Base-by-base conservation (phyloP, 2,888 invertebrate species). In the Macrophya annulata region DNA sequence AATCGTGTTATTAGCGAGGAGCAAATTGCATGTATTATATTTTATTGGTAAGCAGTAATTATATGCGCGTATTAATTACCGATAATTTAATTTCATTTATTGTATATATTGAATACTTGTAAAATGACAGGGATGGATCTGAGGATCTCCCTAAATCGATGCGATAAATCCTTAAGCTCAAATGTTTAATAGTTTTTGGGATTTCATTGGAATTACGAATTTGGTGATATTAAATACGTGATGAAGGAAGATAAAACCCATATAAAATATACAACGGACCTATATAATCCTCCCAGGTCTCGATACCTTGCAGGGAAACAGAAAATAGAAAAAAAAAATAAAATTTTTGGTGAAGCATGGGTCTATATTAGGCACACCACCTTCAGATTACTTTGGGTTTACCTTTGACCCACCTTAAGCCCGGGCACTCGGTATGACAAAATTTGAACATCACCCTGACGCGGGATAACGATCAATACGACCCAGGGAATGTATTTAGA, bases 221-320 rank as follows among this genome's bases (percentile, higher is more conserved):
- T 45, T 10, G 21, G 21, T 6, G 45, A 45, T 21, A 45, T 10
- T 10, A 43, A 10, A 74, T 40, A 31, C 12, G 74, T 17, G 74
- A 74, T 25, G 0, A 21, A 25, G 9, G 72, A 31, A 51, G 6
- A 51, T 17, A 5, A 51, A 17, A 74, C 37, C 37, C 10, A 43
- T 9, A 37, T 84, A 25, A 15, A 84, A 84, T 84, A 84, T 84
- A 84, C 72, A 43, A 51, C 51, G 12, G 43, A 84, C 76, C 84
- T 12, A 77, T 21, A 40, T 84, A 84, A 84, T 84, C 84, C 59
- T 59, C 76, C 51, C 10, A 71, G n/a, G 51, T 84, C 37, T 51
- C 43, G 72, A 84, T 72, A 37, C 51, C 17, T 62, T n/a, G n/a
- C 31, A 6, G n/a, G 6, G 8, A 55, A 55, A 55, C n/a, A n/a